Evolutionary conservation across 2,113 vertebrate genomes (phyloP).

Genomic region (Lophura nycthemera): DNA sequence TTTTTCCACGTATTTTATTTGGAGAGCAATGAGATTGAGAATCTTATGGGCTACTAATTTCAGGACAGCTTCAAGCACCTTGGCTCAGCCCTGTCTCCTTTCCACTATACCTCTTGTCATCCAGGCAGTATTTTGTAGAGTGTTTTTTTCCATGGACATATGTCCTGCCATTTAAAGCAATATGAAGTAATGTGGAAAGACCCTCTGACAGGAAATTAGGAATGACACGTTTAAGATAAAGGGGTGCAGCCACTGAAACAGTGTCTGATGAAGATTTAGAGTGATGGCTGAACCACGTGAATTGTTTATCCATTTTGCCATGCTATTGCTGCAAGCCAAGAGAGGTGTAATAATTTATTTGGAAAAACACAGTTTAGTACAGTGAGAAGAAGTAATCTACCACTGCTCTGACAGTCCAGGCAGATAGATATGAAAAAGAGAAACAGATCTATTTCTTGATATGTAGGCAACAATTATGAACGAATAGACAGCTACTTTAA

Average conservation of each 20-base stretch:
- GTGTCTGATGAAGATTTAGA: conserved; percentile 69
- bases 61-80: not conserved
- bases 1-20: not conserved
- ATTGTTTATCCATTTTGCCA: conserved; percentile 68
- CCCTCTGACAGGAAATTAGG: conserved; percentile 49
- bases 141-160: not conserved
- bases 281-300: conserved; percentile 28
- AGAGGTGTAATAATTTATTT: conserved; percentile 72
- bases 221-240: conserved; percentile 63
- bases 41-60: not conserved
- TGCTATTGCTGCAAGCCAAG: conserved; percentile 54
- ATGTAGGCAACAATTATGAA: conserved; percentile 56
- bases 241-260: conserved; percentile 30
- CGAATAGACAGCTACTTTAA: conserved; percentile 15
- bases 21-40: not conserved
- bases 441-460: conserved; percentile 61
- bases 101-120: not conserved
- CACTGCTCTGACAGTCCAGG: conserved; percentile 42
- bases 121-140: not conserved
- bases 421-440: conserved; percentile 70
- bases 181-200: conserved; percentile 58
- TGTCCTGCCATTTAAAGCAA: conserved; percentile 17
- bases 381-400: conserved; percentile 66
- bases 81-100: not conserved
- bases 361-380: conserved; percentile 68